Evolutionary conservation across 2,888 invertebrate genomes (phyloP).

Genomic region (Cotesia congregata): DNA sequence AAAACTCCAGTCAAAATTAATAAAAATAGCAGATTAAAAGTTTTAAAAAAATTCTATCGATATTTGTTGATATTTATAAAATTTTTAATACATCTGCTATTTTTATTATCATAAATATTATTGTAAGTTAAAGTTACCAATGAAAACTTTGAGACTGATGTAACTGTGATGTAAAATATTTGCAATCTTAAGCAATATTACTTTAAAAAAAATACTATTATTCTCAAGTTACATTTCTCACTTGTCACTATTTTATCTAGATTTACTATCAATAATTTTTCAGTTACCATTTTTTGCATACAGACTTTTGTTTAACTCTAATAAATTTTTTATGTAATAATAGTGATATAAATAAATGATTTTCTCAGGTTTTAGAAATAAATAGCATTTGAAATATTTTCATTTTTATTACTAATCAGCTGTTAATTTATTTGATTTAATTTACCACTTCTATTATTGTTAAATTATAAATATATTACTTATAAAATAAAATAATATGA

Average conservation of each 20-base stretch:
- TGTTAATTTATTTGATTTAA: too few species aligned
- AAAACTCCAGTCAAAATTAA: not conserved
- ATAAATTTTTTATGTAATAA: not conserved
- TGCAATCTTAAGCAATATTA: not conserved
- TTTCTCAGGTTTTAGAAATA: not conserved
- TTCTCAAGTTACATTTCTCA: not conserved
- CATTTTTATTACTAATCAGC: too few species aligned
- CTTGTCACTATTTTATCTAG: not conserved
- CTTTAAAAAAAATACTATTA: not conserved
- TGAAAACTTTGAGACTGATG: slow-evolving; percentile 46
- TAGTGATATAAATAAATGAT: not conserved
- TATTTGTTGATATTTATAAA: too few species aligned
- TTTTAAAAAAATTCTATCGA: not conserved
- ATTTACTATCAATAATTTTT: not conserved
- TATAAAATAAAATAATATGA: too few species aligned
- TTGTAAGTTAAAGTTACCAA: slow-evolving; percentile 25
- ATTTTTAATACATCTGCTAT: not conserved
- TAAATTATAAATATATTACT: too few species aligned
- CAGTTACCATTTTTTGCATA: not conserved
- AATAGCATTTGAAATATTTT: not conserved
- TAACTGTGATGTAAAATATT: slow-evolving; percentile 45
- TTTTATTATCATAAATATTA: slow-evolving; percentile 10
- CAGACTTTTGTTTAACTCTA: not conserved
- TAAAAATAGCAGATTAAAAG: not conserved
- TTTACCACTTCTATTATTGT: too few species aligned